phyloP scores from a whole-genome alignment of 2,888 invertebrate species.

The Phengaris arion region DNA sequence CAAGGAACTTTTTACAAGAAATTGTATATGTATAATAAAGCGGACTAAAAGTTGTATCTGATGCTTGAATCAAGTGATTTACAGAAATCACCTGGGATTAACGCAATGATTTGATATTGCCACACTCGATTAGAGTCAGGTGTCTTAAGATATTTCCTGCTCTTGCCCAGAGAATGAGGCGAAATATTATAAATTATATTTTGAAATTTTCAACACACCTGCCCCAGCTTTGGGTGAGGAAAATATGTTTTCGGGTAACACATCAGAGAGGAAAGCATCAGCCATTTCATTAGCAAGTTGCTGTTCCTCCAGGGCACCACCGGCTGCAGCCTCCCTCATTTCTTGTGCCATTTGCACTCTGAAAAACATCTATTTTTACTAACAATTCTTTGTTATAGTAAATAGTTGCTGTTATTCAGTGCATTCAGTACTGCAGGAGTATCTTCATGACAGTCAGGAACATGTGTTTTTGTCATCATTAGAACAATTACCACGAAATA shows the following conservation, averaged over 20 bases:
- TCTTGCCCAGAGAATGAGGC: slow-evolving; percentile 79
- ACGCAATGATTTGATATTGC: slow-evolving; percentile 69
- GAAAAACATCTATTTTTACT: slow-evolving; percentile 23
- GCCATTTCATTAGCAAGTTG: slow-evolving; percentile 98
- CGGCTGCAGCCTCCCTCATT: slow-evolving; percentile 95
- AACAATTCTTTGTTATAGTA: background rate
- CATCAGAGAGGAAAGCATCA: slow-evolving; percentile 96
- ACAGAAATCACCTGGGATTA: slow-evolving; percentile 73
- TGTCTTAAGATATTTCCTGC: slow-evolving; percentile 58
- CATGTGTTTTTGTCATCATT: slow-evolving; percentile 70
- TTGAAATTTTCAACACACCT: slow-evolving; percentile 50
- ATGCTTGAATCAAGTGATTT: slow-evolving; percentile 74
- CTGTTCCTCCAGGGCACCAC: slow-evolving; percentile 92
- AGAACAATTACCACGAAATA: background rate
- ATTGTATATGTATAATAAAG: background rate
- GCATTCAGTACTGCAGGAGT: slow-evolving; percentile 71
- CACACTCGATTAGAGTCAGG: slow-evolving; percentile 75
- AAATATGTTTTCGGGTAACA: slow-evolving; percentile 95
- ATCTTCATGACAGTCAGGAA: slow-evolving; percentile 62
- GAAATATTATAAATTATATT: background rate
- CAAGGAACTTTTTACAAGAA: background rate
- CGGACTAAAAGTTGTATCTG: slow-evolving; percentile 55
- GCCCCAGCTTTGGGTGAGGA: slow-evolving; percentile 97
- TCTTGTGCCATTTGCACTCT: slow-evolving; percentile 98
- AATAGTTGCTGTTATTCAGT: background rate